Evolutionary conservation across 2,113 vertebrate genomes (phyloP), one percentile per base, ranked within the genome.

Genomic region (Pungitius pungitius): DNA sequence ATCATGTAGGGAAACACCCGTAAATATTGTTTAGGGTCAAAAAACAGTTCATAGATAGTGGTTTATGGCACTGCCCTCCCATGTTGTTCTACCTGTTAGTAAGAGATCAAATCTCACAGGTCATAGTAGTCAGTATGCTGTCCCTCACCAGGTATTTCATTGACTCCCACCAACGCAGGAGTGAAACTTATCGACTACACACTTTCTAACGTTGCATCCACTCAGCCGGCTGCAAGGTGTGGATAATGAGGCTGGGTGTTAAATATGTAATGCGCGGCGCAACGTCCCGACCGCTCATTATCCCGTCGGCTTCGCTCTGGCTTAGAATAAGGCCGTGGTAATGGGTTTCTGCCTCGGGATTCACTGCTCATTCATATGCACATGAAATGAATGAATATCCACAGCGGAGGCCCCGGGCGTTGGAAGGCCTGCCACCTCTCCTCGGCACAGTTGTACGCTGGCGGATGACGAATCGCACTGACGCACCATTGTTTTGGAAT

Each of bases 251-350:
- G n/a, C 9, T 69, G 8, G 43, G 43, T 49, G 54, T 65, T 69
- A 58, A 22, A 55, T 54, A 70, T 49, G 43, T 63, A 43, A 47
- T 12, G 22, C 17, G 58, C 27, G 54, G 30, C 64, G 58, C 47
- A 76, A 20, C 40, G 56, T 62, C 20, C 67, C 37, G 52, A 56
- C 70, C 65, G 33, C 54, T 65, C 59, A 47, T 75, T 24, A 70
- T 60, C 55, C n/a, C 35, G 26, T 60, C 26, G 27, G 39, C 51
- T 68, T 33, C 14, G 4, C 49, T 43, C 2, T 17, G 40, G 57
- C 51, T 69, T 22, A 30, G 56, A 61, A 30, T 54, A 55, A 73
- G 3, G 39, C 49, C 24, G 51, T 1, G 10, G 49, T 62, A 57
- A 64, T 69, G 42, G 20, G 49, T 73, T 51, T 71, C 33, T 22